Evolutionary conservation across 2,797 vertebrate genomes (phyloP), one percentile per base, ranked within the genome.

Genomic region (Microcaecilia unicolor): DNA sequence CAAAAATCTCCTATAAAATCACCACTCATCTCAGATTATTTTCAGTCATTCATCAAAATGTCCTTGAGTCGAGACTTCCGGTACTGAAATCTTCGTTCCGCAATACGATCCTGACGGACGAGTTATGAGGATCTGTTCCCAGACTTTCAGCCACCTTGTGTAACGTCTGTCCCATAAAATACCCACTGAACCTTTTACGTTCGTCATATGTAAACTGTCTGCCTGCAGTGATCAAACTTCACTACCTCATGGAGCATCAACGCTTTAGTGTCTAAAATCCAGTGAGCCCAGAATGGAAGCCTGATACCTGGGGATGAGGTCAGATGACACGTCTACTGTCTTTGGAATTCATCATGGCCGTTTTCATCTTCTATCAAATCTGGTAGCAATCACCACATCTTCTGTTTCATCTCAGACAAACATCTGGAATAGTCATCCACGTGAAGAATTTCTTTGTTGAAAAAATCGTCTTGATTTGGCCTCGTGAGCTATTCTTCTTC

Each of bases 341-440:
- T 49, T 16, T 46, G 44, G 41, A 46, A 41, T 60, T 50, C 34
- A 46, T 41, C 34, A 26, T 51, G 35, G 32, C 27, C 24, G 18
- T 57, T 66, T 69, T 54, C 60, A 64, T 67, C 43, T 29, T 32
- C 34, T 39, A 15, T 61, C 58, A 55, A n/a, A 60, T 64, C 59
- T 66, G 41, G 45, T 67, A 67, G 48, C 35, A 63, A 49, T 48
- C 0, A 3, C 39, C 58, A 34, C 23, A 51, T 63, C 41, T 58
- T 62, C 72, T 62, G 51, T 69, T 78, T 69, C 57, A 70, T 64
- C 61, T 55, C 10, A 31, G 9, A 50, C 53, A 35, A 69, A 53
- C 51, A 68, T 72, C 66, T 72, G 68, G 55, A 67, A 61, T 44
- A 69, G 37, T 35, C 43, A 34, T 55, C 40, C 25, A 8, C 46